Evolutionary conservation across 2,113 vertebrate genomes (phyloP).

Genomic region (Crypturellus undulatus): DNA sequence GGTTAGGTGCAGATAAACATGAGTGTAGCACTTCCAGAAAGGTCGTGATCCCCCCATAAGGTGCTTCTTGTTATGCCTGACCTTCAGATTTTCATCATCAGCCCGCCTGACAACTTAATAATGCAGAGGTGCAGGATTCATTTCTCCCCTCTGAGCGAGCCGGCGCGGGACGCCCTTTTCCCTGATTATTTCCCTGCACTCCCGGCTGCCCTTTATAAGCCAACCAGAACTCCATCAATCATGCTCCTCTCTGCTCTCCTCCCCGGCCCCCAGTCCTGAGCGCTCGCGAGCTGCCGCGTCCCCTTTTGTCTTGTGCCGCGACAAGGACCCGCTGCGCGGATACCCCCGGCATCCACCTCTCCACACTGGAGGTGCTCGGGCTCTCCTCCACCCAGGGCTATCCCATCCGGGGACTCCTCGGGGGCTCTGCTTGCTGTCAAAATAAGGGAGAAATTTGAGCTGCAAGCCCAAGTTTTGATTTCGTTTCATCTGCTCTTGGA

Average conservation of each 20-base stretch:
- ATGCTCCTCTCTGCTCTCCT: conserved; percentile 85
- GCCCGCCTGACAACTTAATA: conserved; percentile 94
- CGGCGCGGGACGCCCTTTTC: conserved; percentile 90
- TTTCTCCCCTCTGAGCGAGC: conserved; percentile 88
- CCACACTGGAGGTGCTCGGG: neutral
- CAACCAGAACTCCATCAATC: conserved; percentile 98
- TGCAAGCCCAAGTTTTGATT: neutral
- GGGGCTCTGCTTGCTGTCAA: neutral
- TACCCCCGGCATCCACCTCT: conserved; percentile 21
- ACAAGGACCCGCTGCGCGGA: neutral
- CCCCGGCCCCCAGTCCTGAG: conserved; percentile 80
- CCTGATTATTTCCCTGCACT: conserved; percentile 97
- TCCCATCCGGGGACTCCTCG: neutral
- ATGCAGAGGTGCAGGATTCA: conserved; percentile 91
- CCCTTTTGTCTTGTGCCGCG: conserved; percentile 82
- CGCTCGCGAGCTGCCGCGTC: conserved; percentile 76
- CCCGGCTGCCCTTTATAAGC: conserved; percentile 97
- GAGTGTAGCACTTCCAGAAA: conserved; percentile 94
- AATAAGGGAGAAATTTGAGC: neutral
- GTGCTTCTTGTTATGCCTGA: conserved; percentile 98
- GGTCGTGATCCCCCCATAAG: conserved; percentile 94
- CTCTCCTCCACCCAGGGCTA: neutral
- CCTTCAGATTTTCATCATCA: conserved; percentile 99
- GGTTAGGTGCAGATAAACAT: conserved; percentile 99
- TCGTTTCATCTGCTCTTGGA: neutral